phyloP scores from a whole-genome alignment of 53 echinoderm and acorn worm genomes.

The Henricia sp. region DNA sequence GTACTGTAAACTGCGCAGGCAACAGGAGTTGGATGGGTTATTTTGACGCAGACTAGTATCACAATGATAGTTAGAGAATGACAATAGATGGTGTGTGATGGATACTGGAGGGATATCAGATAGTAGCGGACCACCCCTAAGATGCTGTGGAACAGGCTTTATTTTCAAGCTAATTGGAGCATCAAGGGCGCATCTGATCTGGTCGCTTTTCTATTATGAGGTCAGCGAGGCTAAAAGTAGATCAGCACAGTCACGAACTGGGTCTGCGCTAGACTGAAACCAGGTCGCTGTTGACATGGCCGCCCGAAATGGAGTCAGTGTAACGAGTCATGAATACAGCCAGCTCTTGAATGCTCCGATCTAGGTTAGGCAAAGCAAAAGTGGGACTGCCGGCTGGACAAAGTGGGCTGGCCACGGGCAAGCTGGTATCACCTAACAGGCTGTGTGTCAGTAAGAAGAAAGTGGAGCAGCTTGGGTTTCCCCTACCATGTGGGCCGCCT shows the following conservation, averaged over 20 bases:
- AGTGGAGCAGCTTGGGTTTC: conserved; percentile 62
- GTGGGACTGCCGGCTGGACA: conserved; percentile 70
- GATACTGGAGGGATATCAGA: neutral
- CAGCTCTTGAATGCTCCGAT: conserved; percentile 65
- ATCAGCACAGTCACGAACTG: conserved; percentile 78
- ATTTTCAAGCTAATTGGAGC: conserved; percentile 76
- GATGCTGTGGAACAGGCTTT: conserved; percentile 44
- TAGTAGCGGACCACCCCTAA: conserved; percentile 30
- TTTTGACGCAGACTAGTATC: neutral
- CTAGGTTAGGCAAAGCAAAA: conserved; percentile 77
- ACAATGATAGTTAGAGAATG: neutral
- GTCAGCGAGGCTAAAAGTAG: conserved; percentile 82
- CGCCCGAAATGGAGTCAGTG: conserved; percentile 81
- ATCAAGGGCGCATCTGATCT: conserved; percentile 71
- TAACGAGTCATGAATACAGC: conserved; percentile 74
- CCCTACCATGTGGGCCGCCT: conserved; percentile 58
- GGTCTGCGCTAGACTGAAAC: conserved; percentile 75
- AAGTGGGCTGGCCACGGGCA: conserved; percentile 73
- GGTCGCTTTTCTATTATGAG: conserved; percentile 76
- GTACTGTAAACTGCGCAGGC: conserved; percentile 24
- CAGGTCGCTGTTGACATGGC: conserved; percentile 82
- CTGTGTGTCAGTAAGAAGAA: conserved; percentile 64
- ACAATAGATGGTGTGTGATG: conserved; percentile 34
- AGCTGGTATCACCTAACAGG: conserved; percentile 71
- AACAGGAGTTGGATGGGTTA: conserved; percentile 28